phyloP scores from a whole-genome alignment of 2,888 invertebrate genomes.

The Antheraea yamamai region DNA sequence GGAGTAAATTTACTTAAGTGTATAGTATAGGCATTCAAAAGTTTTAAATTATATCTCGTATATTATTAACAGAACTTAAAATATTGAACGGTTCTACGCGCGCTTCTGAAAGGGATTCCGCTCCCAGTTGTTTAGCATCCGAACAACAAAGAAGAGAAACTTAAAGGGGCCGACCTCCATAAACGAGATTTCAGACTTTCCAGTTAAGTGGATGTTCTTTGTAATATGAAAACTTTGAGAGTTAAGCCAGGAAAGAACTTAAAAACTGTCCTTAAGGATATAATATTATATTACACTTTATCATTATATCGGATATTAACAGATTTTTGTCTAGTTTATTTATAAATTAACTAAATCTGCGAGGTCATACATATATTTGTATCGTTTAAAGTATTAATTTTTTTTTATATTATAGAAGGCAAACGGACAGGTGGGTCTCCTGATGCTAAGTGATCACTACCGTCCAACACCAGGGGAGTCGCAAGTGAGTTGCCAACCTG shows the following conservation, averaged over 20 bases:
- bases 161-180: constrained; percentile 15
- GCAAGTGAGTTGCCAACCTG: too few species aligned
- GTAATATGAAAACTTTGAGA: constrained; percentile 19
- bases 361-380: too few species aligned
- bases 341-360: background rate
- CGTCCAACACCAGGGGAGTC: too few species aligned
- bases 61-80: background rate
- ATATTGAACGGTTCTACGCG: background rate
- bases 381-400: too few species aligned
- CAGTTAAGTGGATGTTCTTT: constrained; percentile 20
- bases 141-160: constrained; percentile 19
- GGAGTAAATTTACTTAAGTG: background rate
- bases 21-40: background rate
- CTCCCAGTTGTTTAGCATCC: constrained; percentile 8
- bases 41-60: background rate
- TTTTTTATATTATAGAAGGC: too few species aligned
- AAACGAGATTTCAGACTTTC: constrained; percentile 19
- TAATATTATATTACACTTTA: constrained; percentile 4
- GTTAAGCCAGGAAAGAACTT: constrained; percentile 14
- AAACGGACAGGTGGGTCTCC: too few species aligned
- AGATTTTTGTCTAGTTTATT: constrained; percentile 1
- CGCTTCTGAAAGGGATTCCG: constrained; percentile 12
- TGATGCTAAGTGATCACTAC: too few species aligned
- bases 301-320: background rate
- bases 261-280: constrained; percentile 15